Conservation (phyloP, 2,888 invertebrate species). For the Melangyna quadrimaculata region DNA sequence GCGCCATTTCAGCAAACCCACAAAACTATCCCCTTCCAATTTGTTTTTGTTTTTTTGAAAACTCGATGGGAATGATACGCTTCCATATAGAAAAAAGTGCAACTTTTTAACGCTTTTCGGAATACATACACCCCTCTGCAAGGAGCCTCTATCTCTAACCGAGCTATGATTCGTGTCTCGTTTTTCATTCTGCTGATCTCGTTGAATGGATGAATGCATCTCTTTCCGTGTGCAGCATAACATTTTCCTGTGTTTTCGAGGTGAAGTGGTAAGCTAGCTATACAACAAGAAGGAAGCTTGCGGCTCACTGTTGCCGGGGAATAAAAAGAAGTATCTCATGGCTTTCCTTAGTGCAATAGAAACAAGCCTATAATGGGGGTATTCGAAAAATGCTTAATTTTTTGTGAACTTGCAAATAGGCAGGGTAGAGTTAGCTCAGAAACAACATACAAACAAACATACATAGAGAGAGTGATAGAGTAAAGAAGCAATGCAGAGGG, state of each 20-base stretch:
- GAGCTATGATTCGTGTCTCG: constrained; percentile 21
- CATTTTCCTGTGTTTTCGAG: constrained; percentile 16
- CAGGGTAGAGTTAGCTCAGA: constrained; percentile 11
- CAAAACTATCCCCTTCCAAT: constrained; percentile 20
- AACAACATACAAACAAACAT: background rate
- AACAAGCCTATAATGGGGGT: constrained; percentile 31
- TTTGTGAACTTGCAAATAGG: constrained; percentile 8
- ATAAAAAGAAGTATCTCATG: constrained; percentile 31
- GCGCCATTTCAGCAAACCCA: constrained; percentile 28
- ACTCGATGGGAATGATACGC: background rate
- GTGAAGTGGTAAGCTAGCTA: background rate
- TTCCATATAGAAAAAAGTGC: constrained; percentile 32
- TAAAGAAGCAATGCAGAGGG: background rate
- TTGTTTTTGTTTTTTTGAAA: background rate
- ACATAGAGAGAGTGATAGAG: background rate
- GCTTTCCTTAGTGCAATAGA: constrained; percentile 9
- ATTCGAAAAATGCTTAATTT: constrained; percentile 16
- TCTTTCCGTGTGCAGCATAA: constrained; percentile 38
- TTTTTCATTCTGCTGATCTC: constrained; percentile 46
- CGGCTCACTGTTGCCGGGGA: constrained; percentile 56
- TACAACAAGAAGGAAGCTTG: constrained; percentile 36
- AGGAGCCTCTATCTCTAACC: background rate
- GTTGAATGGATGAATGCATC: constrained; percentile 53
- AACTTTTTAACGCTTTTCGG: constrained; percentile 52
- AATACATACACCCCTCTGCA: background rate